A percentile compares a stretch with the other conserved stretches of the same genome.
phyloP scores from a whole-genome alignment of 2,888 invertebrate genomes.

The Macrophya annulata region DNA sequence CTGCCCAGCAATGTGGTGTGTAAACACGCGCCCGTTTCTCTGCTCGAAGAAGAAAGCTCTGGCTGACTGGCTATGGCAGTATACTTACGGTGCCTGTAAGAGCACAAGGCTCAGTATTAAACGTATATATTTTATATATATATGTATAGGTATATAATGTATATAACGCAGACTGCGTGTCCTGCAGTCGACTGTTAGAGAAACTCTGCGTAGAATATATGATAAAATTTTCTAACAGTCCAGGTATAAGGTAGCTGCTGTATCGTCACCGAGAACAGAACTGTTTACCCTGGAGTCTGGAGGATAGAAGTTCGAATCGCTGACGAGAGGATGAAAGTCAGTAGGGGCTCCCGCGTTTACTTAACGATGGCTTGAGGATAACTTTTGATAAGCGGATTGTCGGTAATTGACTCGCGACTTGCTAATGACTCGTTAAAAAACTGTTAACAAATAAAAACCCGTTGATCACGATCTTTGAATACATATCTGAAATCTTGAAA shows the following conservation, averaged over 20 bases:
- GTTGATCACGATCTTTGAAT: background rate
- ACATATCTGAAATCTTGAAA: background rate
- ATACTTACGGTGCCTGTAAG: slow-evolving; percentile 29
- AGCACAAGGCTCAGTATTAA: slow-evolving; percentile 33
- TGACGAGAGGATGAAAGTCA: slow-evolving; percentile 8
- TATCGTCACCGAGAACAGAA: slow-evolving; percentile 12
- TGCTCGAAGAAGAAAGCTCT: slow-evolving; percentile 26
- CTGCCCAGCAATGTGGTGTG: slow-evolving; percentile 70
- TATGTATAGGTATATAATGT: too few relatives aligned
- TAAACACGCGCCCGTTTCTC: slow-evolving; percentile 69
- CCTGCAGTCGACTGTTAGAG: slow-evolving; percentile 9
- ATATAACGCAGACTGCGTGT: background rate
- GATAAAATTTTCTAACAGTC: slow-evolving; percentile 32
- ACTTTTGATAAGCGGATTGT: slow-evolving; percentile 39
- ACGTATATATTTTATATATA: slow-evolving; percentile 18
- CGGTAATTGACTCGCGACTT: slow-evolving; percentile 43
- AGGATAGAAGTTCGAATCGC: slow-evolving; percentile 21
- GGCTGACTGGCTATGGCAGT: slow-evolving; percentile 18
- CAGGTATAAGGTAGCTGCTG: slow-evolving; percentile 31
- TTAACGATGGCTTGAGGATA: slow-evolving; percentile 21
- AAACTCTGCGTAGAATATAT: slow-evolving; percentile 29
- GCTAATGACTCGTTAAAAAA: slow-evolving; percentile 32
- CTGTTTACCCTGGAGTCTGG: slow-evolving; percentile 43
- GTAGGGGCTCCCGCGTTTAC: slow-evolving; percentile 29
- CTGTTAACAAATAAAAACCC: background rate